These are phyloP conservation scores for Euglossa dilemma DNA, from an alignment of 1,140 invertebrate species.

Conservation along the genomic window DNA sequence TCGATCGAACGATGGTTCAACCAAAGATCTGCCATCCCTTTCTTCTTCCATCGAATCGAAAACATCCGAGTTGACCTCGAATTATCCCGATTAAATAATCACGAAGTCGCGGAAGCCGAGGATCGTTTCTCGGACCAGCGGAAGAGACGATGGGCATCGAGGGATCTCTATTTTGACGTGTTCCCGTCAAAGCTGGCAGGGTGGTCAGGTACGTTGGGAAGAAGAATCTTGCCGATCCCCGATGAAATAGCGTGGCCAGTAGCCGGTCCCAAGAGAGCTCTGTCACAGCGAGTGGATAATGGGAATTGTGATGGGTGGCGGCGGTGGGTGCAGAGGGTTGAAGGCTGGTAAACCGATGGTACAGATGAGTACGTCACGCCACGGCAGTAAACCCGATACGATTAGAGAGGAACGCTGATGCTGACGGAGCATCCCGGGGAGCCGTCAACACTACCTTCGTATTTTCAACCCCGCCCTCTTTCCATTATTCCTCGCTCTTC, in stretches of 20 bases:
- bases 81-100: too few relatives aligned
- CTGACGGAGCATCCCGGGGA: constrained; percentile 79
- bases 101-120: too few relatives aligned
- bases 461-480: constrained; percentile 51
- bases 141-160: too few relatives aligned
- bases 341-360: constrained; percentile 70
- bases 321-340: constrained; percentile 63
- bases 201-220: constrained; percentile 46
- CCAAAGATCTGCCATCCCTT: too few relatives aligned
- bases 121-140: too few relatives aligned
- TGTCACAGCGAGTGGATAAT: constrained; percentile 81
- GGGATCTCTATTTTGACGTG: constrained; percentile 18
- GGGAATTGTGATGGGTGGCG: constrained; percentile 77
- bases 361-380: constrained; percentile 80
- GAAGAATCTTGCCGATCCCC: constrained; percentile 52
- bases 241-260: constrained; percentile 60
- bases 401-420: constrained; percentile 78
- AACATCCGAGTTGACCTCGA: too few relatives aligned
- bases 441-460: constrained; percentile 78
- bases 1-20: background rate
- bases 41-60: too few relatives aligned
- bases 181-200: constrained; percentile 40
- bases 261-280: constrained; percentile 76
- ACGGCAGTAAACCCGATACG: constrained; percentile 80
- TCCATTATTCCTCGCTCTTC: constrained; percentile 55